phyloP scores from a whole-genome alignment of 2,113 vertebrate genomes.

The Corynorhinus townsendii region DNA sequence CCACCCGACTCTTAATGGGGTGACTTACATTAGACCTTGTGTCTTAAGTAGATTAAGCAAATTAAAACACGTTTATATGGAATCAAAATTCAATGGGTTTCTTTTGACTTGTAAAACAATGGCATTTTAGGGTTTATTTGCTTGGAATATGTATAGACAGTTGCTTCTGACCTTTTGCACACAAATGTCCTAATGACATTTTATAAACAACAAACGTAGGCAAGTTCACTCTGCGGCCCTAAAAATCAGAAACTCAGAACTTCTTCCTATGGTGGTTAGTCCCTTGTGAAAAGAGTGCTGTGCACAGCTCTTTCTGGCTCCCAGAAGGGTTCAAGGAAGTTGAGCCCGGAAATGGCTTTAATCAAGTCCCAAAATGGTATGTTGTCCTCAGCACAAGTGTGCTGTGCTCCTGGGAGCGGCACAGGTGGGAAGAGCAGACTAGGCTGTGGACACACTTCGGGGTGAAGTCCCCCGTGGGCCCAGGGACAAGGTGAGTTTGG shows the following conservation, averaged over 20 bases:
- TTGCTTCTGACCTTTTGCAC: not conserved
- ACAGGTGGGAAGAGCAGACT: not conserved
- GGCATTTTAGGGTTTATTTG: slow-evolving; percentile 11
- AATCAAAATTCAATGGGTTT: not conserved
- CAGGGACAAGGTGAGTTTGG: not conserved
- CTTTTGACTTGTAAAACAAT: slow-evolving; percentile 5
- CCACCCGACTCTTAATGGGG: not conserved
- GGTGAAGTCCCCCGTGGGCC: not conserved
- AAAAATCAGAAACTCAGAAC: not conserved
- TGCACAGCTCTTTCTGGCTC: not conserved
- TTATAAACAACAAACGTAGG: not conserved
- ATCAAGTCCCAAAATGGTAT: not conserved
- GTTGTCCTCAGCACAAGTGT: not conserved
- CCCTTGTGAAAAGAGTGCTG: not conserved
- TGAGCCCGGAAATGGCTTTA: not conserved
- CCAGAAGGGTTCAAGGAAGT: not conserved
- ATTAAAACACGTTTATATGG: slow-evolving; percentile 12
- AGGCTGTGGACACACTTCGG: fast-evolving
- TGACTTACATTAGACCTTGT: not conserved
- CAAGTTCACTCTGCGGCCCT: not conserved
- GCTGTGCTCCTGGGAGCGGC: not conserved
- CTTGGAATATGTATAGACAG: not conserved
- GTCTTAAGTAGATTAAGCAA: not conserved
- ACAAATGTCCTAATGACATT: slow-evolving; percentile 14
- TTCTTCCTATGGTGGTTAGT: not conserved